phyloP scores from a whole-genome alignment of 2,797 vertebrate genomes.

The Bucorvus abyssinicus region DNA sequence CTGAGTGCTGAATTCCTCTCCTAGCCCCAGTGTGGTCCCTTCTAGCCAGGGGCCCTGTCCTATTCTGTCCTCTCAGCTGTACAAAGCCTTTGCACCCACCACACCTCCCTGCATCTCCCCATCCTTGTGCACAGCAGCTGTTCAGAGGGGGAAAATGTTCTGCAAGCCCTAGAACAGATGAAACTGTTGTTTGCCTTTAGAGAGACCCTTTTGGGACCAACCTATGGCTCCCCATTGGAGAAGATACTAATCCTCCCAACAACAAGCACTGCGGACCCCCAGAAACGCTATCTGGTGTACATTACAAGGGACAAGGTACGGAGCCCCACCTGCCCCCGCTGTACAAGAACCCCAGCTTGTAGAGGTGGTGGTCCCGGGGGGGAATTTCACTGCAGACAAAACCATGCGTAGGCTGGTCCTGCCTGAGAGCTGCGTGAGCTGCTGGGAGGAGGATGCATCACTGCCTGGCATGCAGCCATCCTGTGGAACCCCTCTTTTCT shows the following conservation, averaged over 20 bases:
- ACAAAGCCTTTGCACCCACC: background rate
- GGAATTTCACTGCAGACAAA: background rate
- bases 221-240: slow-evolving; percentile 85
- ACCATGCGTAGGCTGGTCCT: background rate
- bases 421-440: background rate
- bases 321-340: background rate
- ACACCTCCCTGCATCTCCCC: background rate
- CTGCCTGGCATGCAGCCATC: background rate
- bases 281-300: slow-evolving; percentile 82
- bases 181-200: slow-evolving; percentile 69
- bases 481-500: background rate
- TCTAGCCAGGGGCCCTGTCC: background rate
- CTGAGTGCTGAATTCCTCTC: background rate
- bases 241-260: slow-evolving; percentile 81
- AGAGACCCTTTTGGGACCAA: slow-evolving; percentile 87
- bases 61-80: background rate
- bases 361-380: background rate
- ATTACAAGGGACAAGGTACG: slow-evolving; percentile 89
- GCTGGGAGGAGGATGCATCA: background rate
- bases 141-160: background rate
- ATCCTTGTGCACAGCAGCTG: background rate
- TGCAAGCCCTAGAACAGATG: background rate
- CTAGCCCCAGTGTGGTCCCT: background rate
- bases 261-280: slow-evolving; percentile 22
- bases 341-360: background rate